A percentile compares a stretch with the other conserved stretches of the same genome.
Conservation (phyloP, 2,797 vertebrate genomes). For the Scolopax bukidnonensis region DNA sequence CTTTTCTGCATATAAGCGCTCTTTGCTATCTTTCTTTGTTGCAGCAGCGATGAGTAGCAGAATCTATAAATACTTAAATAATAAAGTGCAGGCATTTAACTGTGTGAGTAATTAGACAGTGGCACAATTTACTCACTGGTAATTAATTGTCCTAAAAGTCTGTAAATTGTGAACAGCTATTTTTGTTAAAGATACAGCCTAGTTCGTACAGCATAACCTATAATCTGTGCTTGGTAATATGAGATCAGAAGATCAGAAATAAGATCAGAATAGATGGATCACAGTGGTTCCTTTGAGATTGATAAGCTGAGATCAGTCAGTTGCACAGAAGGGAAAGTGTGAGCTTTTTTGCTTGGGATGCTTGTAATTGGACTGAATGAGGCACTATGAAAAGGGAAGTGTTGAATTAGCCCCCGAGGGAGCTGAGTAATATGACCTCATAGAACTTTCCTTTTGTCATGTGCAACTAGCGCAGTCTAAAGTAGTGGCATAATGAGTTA, state of each 20-base stretch:
- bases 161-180: constrained; percentile 29
- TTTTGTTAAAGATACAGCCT: constrained; percentile 3
- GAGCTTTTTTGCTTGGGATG: constrained; percentile 47
- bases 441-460: constrained; percentile 66
- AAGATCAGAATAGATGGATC: not conserved
- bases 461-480: constrained; percentile 46
- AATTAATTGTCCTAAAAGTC: constrained; percentile 10
- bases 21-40: not conserved
- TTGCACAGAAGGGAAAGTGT: constrained; percentile 58
- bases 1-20: not conserved
- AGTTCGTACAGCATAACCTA: constrained; percentile 16
- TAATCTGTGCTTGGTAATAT: not conserved
- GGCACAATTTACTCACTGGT: not conserved
- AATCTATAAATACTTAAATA: not conserved
- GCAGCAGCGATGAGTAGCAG: not conserved
- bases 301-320: constrained; percentile 45
- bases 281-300: constrained; percentile 31
- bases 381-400: constrained; percentile 68
- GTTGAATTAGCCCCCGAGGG: constrained; percentile 69
- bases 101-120: not conserved
- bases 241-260: no score
- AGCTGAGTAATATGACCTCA: constrained; percentile 70
- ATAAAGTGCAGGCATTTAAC: not conserved
- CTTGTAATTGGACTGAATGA: constrained; percentile 65
- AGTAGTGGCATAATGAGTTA: constrained; percentile 68